phyloP scores from a whole-genome alignment of 2,888 invertebrate genomes.

The Lithophane semibrunnea region DNA sequence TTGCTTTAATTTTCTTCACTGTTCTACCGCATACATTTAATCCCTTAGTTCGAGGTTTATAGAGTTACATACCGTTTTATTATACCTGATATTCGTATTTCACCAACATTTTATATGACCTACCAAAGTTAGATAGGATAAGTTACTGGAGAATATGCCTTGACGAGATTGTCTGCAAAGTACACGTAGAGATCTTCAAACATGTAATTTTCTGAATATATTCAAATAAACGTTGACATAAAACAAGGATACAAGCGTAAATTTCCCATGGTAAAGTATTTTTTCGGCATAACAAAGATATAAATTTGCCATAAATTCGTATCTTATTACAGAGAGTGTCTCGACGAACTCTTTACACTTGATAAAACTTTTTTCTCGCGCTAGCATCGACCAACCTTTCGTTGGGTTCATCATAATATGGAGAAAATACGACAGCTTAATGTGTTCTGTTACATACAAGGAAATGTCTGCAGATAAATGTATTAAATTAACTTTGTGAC shows the following conservation, averaged over 20 bases:
- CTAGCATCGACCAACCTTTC: conserved; percentile 56
- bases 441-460: conserved; percentile 59
- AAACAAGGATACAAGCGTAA: conserved; percentile 56
- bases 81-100: conserved; percentile 23
- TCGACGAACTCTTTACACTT: conserved; percentile 76
- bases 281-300: conserved; percentile 74
- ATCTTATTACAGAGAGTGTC: conserved; percentile 75
- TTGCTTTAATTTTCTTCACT: not conserved
- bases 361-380: conserved; percentile 78
- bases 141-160: conserved; percentile 29
- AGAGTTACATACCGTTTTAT: conserved; percentile 15
- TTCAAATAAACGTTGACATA: conserved; percentile 62
- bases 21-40: not conserved
- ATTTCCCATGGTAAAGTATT: conserved; percentile 66
- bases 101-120: conserved; percentile 17
- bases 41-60: not conserved
- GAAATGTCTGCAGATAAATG: conserved; percentile 64
- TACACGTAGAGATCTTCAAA: conserved; percentile 33
- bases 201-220: conserved; percentile 50
- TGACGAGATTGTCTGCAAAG: conserved; percentile 42
- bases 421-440: conserved; percentile 59
- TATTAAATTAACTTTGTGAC: conserved; percentile 32
- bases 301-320: conserved; percentile 77
- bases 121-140: conserved; percentile 45
- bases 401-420: conserved; percentile 53